These are phyloP conservation scores for Ypsolopha sequella DNA, from an alignment of 2,888 invertebrate genomes.

Conservation along the genomic window DNA sequence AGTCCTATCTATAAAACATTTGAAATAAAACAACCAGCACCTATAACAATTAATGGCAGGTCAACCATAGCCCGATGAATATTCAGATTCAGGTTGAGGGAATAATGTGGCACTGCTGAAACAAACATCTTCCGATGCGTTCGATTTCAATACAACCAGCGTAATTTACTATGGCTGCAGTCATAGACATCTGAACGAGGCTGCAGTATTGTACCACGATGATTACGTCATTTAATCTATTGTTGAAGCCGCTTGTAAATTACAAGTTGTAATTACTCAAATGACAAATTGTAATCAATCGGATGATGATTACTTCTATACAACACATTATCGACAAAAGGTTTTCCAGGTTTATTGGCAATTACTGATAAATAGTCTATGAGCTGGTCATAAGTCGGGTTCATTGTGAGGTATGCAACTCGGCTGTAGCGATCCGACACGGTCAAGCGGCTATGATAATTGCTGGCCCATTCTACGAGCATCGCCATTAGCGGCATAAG, in stretches of 20 bases:
- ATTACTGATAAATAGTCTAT: constrained; percentile 2
- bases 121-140: no score
- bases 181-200: no score
- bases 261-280: constrained; percentile 17
- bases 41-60: constrained; percentile 58
- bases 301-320: neutral
- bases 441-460: constrained; percentile 19
- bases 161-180: no score
- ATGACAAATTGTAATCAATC: neutral
- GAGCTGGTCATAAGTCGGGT: neutral
- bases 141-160: no score
- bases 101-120: constrained; percentile 41
- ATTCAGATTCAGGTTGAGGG: constrained; percentile 52
- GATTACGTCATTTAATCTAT: no score
- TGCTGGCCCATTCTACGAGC: constrained; percentile 11
- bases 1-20: constrained; percentile 60
- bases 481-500: constrained; percentile 3
- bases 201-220: no score
- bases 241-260: neutral
- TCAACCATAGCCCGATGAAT: constrained; percentile 54
- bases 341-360: constrained; percentile 2
- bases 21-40: constrained; percentile 30
- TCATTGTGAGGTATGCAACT: neutral
- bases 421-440: constrained; percentile 13
- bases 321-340: neutral